These are phyloP conservation scores for Chrysina gloriosa DNA, from an alignment of 2,888 invertebrate genomes.

Conservation along the genomic window DNA sequence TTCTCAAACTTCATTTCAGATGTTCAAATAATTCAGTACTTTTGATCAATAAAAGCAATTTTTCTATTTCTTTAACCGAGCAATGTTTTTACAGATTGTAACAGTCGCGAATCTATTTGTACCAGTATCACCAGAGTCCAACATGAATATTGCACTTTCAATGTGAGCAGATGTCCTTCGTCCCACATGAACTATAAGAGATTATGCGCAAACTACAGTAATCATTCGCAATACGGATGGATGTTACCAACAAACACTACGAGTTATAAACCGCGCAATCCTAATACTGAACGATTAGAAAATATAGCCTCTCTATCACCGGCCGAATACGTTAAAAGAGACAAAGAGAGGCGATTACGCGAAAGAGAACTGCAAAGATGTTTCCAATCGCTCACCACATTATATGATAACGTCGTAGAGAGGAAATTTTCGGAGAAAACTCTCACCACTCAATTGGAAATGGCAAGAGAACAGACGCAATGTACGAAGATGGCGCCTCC, in stretches of 20 bases:
- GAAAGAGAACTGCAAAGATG: slow-evolving; percentile 56
- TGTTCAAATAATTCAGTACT: too few species aligned
- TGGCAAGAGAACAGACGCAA: slow-evolving; percentile 45
- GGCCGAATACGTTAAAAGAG: slow-evolving; percentile 56
- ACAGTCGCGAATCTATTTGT: slow-evolving; percentile 47
- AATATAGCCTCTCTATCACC: slow-evolving; percentile 38
- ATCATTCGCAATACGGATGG: slow-evolving; percentile 44
- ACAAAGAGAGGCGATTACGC: slow-evolving; percentile 55
- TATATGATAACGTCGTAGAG: slow-evolving; percentile 53
- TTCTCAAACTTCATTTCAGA: too few species aligned
- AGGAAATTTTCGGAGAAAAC: slow-evolving; percentile 53
- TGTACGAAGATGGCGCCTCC: slow-evolving; percentile 43
- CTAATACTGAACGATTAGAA: slow-evolving; percentile 30
- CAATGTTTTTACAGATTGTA: slow-evolving; percentile 28
- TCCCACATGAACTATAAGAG: slow-evolving; percentile 43
- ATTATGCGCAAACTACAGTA: slow-evolving; percentile 38
- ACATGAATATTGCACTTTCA: slow-evolving; percentile 44
- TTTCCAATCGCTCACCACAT: slow-evolving; percentile 57
- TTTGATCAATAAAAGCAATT: too few species aligned
- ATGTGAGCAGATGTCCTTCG: slow-evolving; percentile 41
- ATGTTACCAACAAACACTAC: slow-evolving; percentile 25
- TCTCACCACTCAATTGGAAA: slow-evolving; percentile 51
- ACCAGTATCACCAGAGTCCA: slow-evolving; percentile 46
- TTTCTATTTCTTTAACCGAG: too few species aligned
- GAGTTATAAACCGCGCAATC: slow-evolving; percentile 9